Conservation (phyloP, 2,888 invertebrate species). For the Julus scanicus region DNA sequence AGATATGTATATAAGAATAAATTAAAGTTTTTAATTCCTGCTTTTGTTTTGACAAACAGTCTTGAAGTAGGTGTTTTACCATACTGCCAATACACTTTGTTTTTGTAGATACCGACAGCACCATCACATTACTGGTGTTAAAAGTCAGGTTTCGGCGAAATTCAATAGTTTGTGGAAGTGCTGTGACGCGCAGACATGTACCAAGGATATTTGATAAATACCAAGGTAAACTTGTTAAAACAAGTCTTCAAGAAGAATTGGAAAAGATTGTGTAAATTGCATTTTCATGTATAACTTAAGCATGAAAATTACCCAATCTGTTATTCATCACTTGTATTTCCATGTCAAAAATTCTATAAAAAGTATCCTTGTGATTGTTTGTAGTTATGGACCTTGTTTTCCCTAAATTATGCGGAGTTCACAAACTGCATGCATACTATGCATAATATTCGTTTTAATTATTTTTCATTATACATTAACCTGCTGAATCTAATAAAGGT, state of each 20-base stretch:
- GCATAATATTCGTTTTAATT: too few relatives aligned
- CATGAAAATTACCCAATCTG: neutral
- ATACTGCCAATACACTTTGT: neutral
- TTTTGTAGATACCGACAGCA: neutral
- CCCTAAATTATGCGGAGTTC: neutral
- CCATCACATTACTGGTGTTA: neutral
- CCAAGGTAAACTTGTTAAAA: constrained; percentile 21
- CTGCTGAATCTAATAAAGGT: too few relatives aligned
- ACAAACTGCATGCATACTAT: neutral
- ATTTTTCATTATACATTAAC: too few relatives aligned
- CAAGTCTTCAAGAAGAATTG: neutral
- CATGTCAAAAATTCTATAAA: neutral
- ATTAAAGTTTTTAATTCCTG: neutral
- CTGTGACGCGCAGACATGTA: neutral
- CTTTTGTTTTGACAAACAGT: neutral
- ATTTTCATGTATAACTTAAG: neutral
- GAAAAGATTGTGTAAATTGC: neutral
- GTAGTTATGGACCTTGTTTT: neutral
- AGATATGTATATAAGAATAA: neutral
- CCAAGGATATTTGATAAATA: constrained; percentile 16
- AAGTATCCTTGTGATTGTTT: neutral
- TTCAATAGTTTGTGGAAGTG: neutral
- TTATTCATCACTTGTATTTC: neutral
- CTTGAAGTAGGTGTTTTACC: neutral
- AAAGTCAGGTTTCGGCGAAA: neutral